Conservation (phyloP, 2,888 invertebrate species). For the Acanthosepion esculentum region DNA sequence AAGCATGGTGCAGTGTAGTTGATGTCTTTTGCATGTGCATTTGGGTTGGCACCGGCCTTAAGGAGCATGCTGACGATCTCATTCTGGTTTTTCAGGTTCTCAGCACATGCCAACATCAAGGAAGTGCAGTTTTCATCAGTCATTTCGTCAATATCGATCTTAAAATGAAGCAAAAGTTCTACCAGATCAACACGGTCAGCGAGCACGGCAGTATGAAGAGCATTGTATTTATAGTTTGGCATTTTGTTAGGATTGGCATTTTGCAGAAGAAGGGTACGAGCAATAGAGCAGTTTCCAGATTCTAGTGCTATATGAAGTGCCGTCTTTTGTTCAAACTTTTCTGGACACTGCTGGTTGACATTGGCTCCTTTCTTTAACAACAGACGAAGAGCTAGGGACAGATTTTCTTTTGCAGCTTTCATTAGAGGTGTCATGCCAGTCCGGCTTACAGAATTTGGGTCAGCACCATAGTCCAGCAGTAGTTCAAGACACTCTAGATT, state of each 20-base stretch:
- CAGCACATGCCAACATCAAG: slow-evolving; percentile 75
- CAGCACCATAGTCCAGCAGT: slow-evolving; percentile 88
- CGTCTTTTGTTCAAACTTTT: slow-evolving; percentile 89
- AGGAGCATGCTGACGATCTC: slow-evolving; percentile 67
- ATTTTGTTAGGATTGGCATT: slow-evolving; percentile 84
- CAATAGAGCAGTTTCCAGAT: slow-evolving; percentile 82
- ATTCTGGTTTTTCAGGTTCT: slow-evolving; percentile 64
- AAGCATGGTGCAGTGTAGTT: slow-evolving; percentile 80
- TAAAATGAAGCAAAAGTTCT: slow-evolving; percentile 74
- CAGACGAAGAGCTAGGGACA: slow-evolving; percentile 73
- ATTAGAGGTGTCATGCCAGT: slow-evolving; percentile 91
- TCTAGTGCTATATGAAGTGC: slow-evolving; percentile 92
- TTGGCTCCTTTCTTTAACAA: slow-evolving; percentile 88
- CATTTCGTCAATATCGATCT: slow-evolving; percentile 76
- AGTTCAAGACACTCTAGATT: slow-evolving; percentile 88
- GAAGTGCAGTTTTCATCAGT: slow-evolving; percentile 74
- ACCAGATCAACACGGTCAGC: slow-evolving; percentile 71
- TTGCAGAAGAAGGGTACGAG: slow-evolving; percentile 86
- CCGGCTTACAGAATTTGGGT: slow-evolving; percentile 89
- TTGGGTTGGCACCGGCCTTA: slow-evolving; percentile 68
- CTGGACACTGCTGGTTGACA: slow-evolving; percentile 88
- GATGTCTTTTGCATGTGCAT: slow-evolving; percentile 77
- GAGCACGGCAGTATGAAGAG: slow-evolving; percentile 88
- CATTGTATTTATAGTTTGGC: slow-evolving; percentile 81
- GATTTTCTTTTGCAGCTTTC: slow-evolving; percentile 84